Base-by-base conservation (phyloP, 2,797 vertebrate genomes). In the Brachymystax lenok region DNA sequence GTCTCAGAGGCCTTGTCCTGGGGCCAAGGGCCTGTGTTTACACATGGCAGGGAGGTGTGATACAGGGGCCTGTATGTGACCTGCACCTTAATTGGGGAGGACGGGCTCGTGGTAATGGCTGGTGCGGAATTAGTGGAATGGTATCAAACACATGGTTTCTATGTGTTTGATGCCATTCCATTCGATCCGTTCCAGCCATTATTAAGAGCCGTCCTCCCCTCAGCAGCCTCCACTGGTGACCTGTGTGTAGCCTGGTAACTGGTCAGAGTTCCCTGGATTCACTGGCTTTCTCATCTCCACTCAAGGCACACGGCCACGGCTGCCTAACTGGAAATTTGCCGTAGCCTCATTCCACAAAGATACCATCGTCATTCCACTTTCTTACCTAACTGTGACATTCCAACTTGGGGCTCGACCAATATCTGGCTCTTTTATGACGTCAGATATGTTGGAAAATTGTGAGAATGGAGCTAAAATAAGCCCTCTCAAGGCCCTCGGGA, bases 361-460 rank as follows among this genome's bases (percentile, higher is more conserved):
- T 16, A 7, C 30, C 74, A 8, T 21, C 52, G 13, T 17, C n/a
- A 21, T n/a, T 21, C 66, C 19, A 69, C 40, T 17, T 5, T 77
- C 69, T 51, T 54, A 21, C 24, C 33, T 24, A 30, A 27, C 10
- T 35, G 61, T 51, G 70, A 72, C n/a, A 66, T 51, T 73, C 69
- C 33, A 28, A 40, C 21, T 33, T 33, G 61, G 21, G 24, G 56
- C 33, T 27, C 21, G 61, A 71, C 2, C 1, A 8, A 21, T 27
- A 1, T 19, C 50, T 10, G 24, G 4, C 35, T 27, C 13, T 8
- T 56, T 61, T 27, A 2, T 1, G 17, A 5, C 14, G 28, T 50
- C 69, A 33, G 50, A 14, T 50, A 24, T 19, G 24, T 27, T 24
- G 10, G n/a, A 46, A 52, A 52, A 28, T 1, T 21, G 24, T 51